Conservation (phyloP, 2,888 invertebrate species). For the Apamea sordens region DNA sequence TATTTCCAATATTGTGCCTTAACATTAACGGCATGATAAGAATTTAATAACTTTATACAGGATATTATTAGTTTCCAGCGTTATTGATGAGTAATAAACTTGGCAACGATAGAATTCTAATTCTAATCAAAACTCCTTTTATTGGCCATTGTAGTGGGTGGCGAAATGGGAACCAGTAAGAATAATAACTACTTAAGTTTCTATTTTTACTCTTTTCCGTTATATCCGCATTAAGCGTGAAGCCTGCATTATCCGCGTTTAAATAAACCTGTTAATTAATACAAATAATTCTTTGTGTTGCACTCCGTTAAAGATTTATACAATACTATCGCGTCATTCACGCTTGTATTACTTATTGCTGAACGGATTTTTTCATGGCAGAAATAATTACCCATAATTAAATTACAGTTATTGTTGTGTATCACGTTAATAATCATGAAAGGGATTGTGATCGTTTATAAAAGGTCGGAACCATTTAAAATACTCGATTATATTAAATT, state of each 20-base stretch:
- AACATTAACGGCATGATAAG: background rate
- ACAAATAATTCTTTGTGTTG: constrained; percentile 47
- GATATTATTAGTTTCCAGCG: background rate
- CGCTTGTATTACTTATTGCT: constrained; percentile 31
- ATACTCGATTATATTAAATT: constrained; percentile 4
- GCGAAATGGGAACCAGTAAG: constrained; percentile 15
- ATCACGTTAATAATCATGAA: constrained; percentile 13
- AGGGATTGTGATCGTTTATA: constrained; percentile 15
- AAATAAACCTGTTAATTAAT: constrained; percentile 49
- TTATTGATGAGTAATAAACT: background rate
- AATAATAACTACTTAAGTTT: constrained; percentile 20
- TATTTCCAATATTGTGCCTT: background rate
- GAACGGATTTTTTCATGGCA: constrained; percentile 24
- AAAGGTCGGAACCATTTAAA: constrained; percentile 7
- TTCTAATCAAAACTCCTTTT: constrained; percentile 11
- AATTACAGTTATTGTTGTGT: constrained; percentile 18
- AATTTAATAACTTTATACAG: background rate
- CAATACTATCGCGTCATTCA: constrained; percentile 60
- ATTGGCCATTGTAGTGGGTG: background rate
- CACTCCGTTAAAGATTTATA: constrained; percentile 55
- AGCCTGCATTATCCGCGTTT: constrained; percentile 47
- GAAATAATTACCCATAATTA: constrained; percentile 15
- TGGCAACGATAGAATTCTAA: background rate
- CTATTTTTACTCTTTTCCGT: constrained; percentile 44
- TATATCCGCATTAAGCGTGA: constrained; percentile 46